Base-by-base conservation (phyloP, 2,888 invertebrate genomes). In the Horisme vitalbata region DNA sequence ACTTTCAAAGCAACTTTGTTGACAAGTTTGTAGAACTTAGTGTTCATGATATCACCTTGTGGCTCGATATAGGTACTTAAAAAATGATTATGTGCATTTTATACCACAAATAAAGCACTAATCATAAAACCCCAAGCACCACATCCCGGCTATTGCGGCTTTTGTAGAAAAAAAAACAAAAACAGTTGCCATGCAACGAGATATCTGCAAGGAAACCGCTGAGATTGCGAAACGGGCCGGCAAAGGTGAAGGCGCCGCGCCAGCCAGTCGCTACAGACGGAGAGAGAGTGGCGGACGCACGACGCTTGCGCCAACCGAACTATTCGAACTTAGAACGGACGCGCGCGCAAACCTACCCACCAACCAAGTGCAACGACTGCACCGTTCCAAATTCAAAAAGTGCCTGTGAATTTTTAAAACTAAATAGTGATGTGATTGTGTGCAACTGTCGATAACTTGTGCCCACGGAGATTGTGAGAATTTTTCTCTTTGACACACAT, bases 131-230 rank as follows among this genome's bases (percentile, higher is more conserved):
- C 28, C 31, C 31, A 49, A 34, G 41, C 38, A 51, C 44, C 53
- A 53, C 47, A 55, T 58, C 55, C 55, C 52, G 57, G 50, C 46
- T 34, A 46, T 57, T 52, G 55, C 55, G 55, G 57, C 45, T 55
- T 48, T 32, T 53, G 52, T 52, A 39, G 44, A 45, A 48, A 52
- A 43, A 45, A 57, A 66, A 65, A 65, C 62, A 68, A 62, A 65
- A 68, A 70, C 71, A 83, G 88, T 88, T 88, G 87, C 87, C 79
- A 87, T 83, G 88, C 88, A 85, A 88, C 88, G 75, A 79, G 79
- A 77, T 75, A 78, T 77, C 79, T 82, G 86, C 83, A 78, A 83
- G 79, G 75, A 78, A 80, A 79, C 71, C 71, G 71, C 73, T 75
- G 80, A 72, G 75, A 78, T 83, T 86, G 84, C 82, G 80, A 83